phyloP scores from a whole-genome alignment of 1,140 invertebrate genomes.

The Magallana angulata region DNA sequence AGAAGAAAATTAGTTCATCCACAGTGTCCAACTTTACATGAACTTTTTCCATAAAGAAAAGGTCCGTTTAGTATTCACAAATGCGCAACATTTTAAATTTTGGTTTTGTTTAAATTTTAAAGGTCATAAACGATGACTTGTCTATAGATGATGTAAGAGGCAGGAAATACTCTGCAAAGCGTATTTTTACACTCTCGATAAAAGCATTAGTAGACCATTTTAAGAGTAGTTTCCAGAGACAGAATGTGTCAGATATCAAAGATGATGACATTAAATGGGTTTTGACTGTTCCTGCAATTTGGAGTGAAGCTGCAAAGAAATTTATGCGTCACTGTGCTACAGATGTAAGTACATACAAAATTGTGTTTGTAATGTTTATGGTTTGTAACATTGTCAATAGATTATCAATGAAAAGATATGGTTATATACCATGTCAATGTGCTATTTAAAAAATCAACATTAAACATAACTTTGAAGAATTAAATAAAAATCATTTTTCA shows the following conservation, averaged over 20 bases:
- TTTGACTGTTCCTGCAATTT: background rate
- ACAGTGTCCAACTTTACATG: no score
- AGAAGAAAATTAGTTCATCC: no score
- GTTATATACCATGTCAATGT: no score
- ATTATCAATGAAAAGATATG: no score
- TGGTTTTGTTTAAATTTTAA: background rate
- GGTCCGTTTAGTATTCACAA: background rate
- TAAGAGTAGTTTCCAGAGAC: background rate
- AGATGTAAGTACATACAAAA: no score
- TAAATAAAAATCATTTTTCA: no score
- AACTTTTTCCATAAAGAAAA: no score
- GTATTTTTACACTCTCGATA: background rate
- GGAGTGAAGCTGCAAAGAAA: conserved; percentile 3
- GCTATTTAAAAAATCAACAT: no score
- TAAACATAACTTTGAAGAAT: no score
- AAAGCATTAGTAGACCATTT: conserved; percentile 6
- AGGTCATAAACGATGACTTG: background rate
- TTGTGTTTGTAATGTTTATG: no score
- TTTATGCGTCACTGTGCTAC: background rate
- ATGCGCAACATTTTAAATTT: background rate
- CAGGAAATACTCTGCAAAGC: background rate
- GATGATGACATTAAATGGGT: background rate
- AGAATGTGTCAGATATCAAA: background rate
- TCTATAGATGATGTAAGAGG: background rate
- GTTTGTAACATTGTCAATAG: no score